Conservation (phyloP, 1,140 invertebrate genomes). For the Coptotermes formosanus region DNA sequence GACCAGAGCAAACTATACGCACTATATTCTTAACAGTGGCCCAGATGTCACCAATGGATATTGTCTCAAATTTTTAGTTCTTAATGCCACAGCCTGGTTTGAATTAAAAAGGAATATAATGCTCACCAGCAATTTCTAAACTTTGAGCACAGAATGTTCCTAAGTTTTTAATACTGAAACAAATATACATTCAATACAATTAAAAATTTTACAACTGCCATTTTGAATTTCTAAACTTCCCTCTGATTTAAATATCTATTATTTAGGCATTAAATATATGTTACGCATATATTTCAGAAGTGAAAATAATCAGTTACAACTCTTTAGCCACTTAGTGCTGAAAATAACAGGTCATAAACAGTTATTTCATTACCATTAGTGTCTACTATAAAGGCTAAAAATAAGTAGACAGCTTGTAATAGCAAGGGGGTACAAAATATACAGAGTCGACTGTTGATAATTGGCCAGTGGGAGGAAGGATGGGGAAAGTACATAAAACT, state of each 20-base stretch:
- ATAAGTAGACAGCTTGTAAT: not conserved
- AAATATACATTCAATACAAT: not conserved
- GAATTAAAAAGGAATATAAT: not conserved
- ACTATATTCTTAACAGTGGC: not conserved
- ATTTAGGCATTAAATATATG: not conserved
- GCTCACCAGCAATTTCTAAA: not conserved
- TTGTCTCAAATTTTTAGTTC: not conserved
- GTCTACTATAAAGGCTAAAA: not conserved
- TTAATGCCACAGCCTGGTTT: not conserved
- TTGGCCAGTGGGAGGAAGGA: not conserved
- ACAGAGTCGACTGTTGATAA: not conserved
- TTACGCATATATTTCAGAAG: not conserved
- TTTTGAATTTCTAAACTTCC: not conserved
- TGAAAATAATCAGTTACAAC: not conserved
- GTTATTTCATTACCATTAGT: not conserved
- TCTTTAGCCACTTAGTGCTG: not conserved
- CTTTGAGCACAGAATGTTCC: not conserved
- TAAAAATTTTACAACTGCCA: not conserved
- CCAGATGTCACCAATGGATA: not conserved
- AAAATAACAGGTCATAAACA: not conserved
- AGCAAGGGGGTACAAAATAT: not conserved
- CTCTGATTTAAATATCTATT: not conserved
- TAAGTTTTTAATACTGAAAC: not conserved
- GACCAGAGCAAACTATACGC: not conserved
- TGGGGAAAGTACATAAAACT: not conserved